Percentiles rank a stretch among this genome's conserved stretches.
Conservation (phyloP, 2,797 vertebrate species). For the Podarcis siculus region DNA sequence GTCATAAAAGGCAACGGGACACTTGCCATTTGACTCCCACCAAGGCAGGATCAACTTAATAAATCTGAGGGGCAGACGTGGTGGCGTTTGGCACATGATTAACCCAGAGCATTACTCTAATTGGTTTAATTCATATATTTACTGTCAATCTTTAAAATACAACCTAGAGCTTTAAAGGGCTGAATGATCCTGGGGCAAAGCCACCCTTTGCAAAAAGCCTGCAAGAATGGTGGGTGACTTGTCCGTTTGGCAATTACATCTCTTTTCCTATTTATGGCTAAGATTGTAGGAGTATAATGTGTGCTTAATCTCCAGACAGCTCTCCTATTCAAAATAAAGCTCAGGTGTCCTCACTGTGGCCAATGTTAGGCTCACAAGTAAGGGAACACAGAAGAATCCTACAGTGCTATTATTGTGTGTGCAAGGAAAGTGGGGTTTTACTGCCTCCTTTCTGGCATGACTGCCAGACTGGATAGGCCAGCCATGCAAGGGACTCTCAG, state of each 20-base stretch:
- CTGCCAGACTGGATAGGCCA: too few species aligned
- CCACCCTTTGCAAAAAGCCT: background rate
- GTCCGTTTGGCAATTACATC: background rate
- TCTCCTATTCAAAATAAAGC: background rate
- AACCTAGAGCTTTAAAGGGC: background rate
- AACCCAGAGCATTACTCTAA: conserved; percentile 15
- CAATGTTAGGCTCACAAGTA: background rate
- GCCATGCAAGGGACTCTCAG: too few species aligned
- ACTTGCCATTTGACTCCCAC: conserved; percentile 36
- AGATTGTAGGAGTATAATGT: background rate
- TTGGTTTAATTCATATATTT: conserved; percentile 40
- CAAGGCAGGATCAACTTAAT: conserved; percentile 9
- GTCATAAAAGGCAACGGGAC: conserved; percentile 1
- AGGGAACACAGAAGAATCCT: background rate
- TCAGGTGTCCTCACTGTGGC: background rate
- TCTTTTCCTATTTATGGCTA: background rate
- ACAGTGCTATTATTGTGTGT: background rate
- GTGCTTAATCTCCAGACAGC: background rate
- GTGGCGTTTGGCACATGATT: conserved; percentile 31
- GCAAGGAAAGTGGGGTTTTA: too few species aligned
- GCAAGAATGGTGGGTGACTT: background rate
- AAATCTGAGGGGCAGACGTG: conserved; percentile 31
- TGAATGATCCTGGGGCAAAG: background rate
- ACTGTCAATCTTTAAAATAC: conserved; percentile 35
- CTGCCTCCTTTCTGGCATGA: too few species aligned